Evolutionary conservation across 2,888 invertebrate genomes (phyloP), one percentile per base, ranked within the genome.

Genomic region (Diadromus collaris): DNA sequence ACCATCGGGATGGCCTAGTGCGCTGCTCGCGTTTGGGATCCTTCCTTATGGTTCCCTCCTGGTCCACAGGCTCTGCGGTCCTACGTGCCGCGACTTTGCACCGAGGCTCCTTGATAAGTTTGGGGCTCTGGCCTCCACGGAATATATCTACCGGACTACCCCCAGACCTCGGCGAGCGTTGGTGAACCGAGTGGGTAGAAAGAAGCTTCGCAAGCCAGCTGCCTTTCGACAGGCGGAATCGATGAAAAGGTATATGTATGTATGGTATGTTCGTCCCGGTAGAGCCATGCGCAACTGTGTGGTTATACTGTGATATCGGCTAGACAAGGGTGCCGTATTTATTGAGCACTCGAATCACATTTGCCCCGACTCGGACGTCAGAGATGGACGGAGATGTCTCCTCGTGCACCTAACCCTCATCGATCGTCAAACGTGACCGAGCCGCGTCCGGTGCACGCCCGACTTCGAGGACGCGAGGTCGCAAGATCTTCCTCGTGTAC

Each of bases 61-160:
- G 58, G 51, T 68, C 64, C 63, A 38, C 64, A 61, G 73, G 61
- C 73, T 79, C 70, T 76, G 73, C 79, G 76, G 73, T 61, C 60
- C 64, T 79, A 79, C 79, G 79, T 79, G 79, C 69, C 67, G 24
- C 29, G 79, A 79, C 79, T 79, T 70, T 56, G 54, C 69, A 74
- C 69, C 46, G 46, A 46, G 69, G 69, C 61, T 38, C 38, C 60
- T 73, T 74, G 76, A 79, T 79, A 79, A 73, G 69, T 70, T 79
- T 51, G 63, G 63, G 51, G 72, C 27, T 67, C 54, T 1, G 13
- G 24, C 21, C 46, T 76, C 21, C 73, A 2, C 41, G 6, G 27
- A 27, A 61, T 60, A 65, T 65, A 70, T 70, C 32, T 54, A 21
- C 9, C 27, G 10, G 58, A 54, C 72, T 68, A 56, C n/a, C n/a